phyloP scores from a whole-genome alignment of 2,113 vertebrate species.

The Rhabdomys dilectus region DNA sequence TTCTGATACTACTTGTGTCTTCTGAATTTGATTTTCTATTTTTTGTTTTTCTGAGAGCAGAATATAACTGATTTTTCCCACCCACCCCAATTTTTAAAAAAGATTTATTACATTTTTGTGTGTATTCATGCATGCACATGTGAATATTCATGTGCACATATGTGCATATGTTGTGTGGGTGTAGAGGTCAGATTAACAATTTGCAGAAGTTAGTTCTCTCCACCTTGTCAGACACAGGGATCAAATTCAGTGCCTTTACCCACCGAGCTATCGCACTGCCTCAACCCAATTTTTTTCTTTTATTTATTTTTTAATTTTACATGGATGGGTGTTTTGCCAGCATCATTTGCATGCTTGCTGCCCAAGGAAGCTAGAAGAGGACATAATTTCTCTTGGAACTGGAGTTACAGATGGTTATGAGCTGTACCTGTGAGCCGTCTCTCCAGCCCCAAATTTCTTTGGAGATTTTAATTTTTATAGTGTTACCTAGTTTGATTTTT shows the following conservation, averaged over 20 bases:
- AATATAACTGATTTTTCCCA: background rate
- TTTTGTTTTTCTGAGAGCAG: background rate
- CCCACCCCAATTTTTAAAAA: background rate
- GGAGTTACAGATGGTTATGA: background rate
- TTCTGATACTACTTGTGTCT: background rate
- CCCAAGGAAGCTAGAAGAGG: background rate
- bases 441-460: background rate
- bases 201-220: background rate
- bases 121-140: background rate
- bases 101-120: background rate
- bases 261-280: background rate
- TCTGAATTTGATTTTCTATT: background rate
- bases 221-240: background rate
- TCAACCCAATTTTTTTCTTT: background rate
- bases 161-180: background rate
- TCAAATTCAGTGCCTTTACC: background rate
- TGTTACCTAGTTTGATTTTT: slow-evolving; percentile 3
- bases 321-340: background rate
- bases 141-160: background rate
- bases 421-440: background rate
- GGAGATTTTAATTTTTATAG: background rate
- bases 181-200: background rate
- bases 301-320: background rate
- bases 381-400: background rate
- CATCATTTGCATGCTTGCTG: background rate